Percentiles rank a stretch among this genome's conserved stretches.
These are phyloP conservation scores for Steromphala cineraria DNA, from an alignment of 2,888 invertebrate species.

Conservation along the genomic window DNA sequence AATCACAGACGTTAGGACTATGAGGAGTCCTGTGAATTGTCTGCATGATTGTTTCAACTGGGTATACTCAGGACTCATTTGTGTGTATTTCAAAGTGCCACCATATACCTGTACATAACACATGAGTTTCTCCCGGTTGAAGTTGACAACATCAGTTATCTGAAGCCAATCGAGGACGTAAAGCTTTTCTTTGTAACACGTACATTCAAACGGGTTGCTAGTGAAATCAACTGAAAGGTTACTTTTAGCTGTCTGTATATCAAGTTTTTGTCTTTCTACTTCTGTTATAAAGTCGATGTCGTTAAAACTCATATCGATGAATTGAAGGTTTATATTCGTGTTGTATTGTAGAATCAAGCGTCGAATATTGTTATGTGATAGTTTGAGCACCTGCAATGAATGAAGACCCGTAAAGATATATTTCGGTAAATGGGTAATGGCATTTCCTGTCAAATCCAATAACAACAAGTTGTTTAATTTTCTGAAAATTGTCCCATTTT, in stretches of 20 bases:
- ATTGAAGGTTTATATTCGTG: neutral
- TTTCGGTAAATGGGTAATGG: neutral
- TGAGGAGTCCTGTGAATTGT: neutral
- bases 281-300: conserved; percentile 5
- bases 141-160: neutral
- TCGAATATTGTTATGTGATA: conserved; percentile 22
- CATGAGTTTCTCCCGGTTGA: neutral
- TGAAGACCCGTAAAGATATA: conserved; percentile 25
- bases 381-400: conserved; percentile 21
- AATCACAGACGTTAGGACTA: neutral
- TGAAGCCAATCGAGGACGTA: conserved; percentile 39
- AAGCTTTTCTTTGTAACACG: conserved; percentile 22
- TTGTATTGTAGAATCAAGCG: conserved; percentile 7
- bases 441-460: conserved; percentile 28
- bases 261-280: conserved; percentile 12
- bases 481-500: neutral
- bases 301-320: conserved; percentile 20
- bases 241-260: neutral
- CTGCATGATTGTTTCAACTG: neutral
- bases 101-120: too few relatives aligned
- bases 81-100: neutral
- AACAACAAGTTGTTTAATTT: conserved; percentile 7
- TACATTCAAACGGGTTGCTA: conserved; percentile 33
- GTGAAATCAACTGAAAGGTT: conserved; percentile 20
- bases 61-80: neutral